phyloP scores from a whole-genome alignment of 2,888 invertebrate genomes.

The Sarcophaga rosellei region DNA sequence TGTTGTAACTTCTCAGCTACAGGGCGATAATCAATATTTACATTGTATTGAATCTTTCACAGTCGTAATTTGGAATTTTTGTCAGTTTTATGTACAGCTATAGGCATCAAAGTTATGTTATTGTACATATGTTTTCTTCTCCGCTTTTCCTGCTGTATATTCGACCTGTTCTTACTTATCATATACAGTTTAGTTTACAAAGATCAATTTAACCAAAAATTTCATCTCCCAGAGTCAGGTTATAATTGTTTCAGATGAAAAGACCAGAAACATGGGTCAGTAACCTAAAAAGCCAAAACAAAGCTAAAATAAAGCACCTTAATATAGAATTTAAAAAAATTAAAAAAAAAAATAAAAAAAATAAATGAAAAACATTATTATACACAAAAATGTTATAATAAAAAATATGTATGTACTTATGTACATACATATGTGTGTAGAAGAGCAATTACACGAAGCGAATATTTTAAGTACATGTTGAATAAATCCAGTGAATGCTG shows the following conservation, averaged over 20 bases:
- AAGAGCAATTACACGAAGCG: constrained; percentile 41
- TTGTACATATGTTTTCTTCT: background rate
- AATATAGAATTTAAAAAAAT: constrained; percentile 11
- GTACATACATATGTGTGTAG: background rate
- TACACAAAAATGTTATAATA: constrained; percentile 4
- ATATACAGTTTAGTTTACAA: background rate
- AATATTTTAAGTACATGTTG: constrained; percentile 31
- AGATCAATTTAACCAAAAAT: background rate
- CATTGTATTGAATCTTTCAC: too few relatives aligned
- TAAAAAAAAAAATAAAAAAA: background rate
- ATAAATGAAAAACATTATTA: background rate
- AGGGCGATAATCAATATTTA: too few relatives aligned
- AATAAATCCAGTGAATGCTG: constrained; percentile 33
- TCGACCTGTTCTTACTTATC: background rate
- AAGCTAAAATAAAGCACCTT: constrained; percentile 9
- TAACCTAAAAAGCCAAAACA: constrained; percentile 31
- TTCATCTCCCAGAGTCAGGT: background rate
- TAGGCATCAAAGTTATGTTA: background rate
- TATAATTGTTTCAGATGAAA: constrained; percentile 5
- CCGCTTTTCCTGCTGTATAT: background rate
- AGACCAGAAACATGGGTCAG: constrained; percentile 31
- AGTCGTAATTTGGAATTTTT: background rate
- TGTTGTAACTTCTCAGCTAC: too few relatives aligned
- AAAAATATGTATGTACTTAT: background rate
- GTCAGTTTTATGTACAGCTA: background rate